Evolutionary conservation across 2,113 vertebrate genomes (phyloP).

Genomic region (Syngnathus floridae): DNA sequence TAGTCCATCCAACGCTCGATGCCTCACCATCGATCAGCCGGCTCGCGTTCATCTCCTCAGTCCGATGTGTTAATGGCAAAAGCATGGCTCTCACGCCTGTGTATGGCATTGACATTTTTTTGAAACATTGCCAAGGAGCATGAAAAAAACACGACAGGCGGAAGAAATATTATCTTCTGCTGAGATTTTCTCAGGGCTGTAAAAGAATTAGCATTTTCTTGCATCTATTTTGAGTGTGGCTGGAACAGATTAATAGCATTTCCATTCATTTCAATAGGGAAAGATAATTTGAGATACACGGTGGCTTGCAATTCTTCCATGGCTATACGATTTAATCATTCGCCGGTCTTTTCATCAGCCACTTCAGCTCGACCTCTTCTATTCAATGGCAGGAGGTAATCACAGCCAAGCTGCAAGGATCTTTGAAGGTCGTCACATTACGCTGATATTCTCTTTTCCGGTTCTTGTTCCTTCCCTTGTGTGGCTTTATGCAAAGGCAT

Average conservation of each 20-base stretch:
- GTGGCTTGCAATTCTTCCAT: neutral
- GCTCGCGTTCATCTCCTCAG: slow-evolving; percentile 29
- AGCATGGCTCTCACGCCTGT: slow-evolving; percentile 4
- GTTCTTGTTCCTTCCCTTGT: neutral
- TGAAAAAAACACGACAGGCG: slow-evolving; percentile 4
- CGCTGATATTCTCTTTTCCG: neutral
- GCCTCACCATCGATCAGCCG: slow-evolving; percentile 27
- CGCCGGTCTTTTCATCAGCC: slow-evolving; percentile 29
- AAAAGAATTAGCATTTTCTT: neutral
- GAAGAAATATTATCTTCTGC: slow-evolving; percentile 10
- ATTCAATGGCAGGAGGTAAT: slow-evolving; percentile 43
- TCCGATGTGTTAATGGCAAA: slow-evolving; percentile 24
- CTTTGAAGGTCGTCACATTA: slow-evolving; percentile 33
- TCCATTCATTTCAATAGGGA: neutral
- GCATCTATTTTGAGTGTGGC: neutral
- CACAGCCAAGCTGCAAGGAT: slow-evolving; percentile 25
- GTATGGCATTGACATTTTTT: slow-evolving; percentile 24
- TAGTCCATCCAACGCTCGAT: slow-evolving; percentile 20
- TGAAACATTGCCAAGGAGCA: slow-evolving; percentile 19
- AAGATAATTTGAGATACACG: neutral
- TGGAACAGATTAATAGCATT: too few relatives aligned
- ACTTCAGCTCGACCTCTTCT: slow-evolving; percentile 40
- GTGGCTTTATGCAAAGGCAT: neutral
- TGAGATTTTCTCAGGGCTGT: slow-evolving; percentile 14
- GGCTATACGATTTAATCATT: slow-evolving; percentile 11